These are phyloP conservation scores for Platysternon megacephalum DNA, from an alignment of 2,113 vertebrate species.

Conservation along the genomic window DNA sequence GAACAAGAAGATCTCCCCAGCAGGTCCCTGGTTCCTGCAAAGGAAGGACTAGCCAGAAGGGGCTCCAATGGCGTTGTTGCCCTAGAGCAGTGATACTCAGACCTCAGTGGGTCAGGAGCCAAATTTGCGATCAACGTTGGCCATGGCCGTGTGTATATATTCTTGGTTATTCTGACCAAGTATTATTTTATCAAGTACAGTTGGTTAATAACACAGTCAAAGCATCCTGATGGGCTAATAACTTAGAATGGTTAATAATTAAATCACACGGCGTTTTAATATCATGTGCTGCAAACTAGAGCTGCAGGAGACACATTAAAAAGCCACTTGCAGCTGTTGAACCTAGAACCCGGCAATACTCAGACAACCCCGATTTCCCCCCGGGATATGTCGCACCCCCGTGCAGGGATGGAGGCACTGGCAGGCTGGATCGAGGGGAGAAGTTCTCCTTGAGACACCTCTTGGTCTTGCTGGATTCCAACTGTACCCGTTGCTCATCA, in stretches of 20 bases:
- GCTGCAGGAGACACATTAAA: no score
- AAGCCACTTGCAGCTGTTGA: no score
- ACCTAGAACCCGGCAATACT: neutral
- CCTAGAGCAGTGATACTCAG: neutral
- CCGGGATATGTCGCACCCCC: neutral
- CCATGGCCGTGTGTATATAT: no score
- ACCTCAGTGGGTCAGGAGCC: neutral
- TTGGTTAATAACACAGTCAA: no score
- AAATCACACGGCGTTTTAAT: no score
- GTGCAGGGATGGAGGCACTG: neutral
- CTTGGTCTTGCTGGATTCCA: neutral
- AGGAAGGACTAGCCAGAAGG: neutral
- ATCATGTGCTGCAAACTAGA: no score
- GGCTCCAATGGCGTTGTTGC: neutral
- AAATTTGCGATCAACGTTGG: neutral
- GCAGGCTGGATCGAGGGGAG: neutral
- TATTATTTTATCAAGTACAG: no score
- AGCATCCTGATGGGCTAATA: no score
- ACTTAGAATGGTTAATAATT: no score
- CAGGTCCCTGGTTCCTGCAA: neutral
- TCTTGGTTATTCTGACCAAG: no score
- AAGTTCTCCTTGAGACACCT: neutral
- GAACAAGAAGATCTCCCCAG: neutral
- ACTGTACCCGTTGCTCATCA: no score
- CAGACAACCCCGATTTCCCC: neutral